Evolutionary conservation across 1,140 invertebrate genomes (phyloP), one percentile per base, ranked within the genome.

Genomic region (Paramacrobiotus metropolitanus): DNA sequence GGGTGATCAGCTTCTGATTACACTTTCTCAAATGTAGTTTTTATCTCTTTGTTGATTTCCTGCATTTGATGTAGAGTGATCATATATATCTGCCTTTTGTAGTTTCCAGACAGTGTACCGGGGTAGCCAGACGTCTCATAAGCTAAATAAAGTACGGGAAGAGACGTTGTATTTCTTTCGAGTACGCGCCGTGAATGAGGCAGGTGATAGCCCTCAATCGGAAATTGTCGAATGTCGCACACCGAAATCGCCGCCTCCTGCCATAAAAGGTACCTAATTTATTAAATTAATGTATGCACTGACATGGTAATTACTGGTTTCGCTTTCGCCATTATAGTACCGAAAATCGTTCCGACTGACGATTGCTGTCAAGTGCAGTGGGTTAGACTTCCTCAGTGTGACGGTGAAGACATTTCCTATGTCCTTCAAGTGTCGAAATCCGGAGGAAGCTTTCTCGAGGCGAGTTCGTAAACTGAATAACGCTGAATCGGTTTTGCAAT

Each of bases 111-210:
- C 79, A 24, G 81, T 87, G 21, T 90, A 88, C 71, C 79, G 82
- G 59, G 86, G 86, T 31, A 81, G 80, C 21, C 80, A 78, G 62
- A 78, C 81, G 62, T 80, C 78, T 62, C 84, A 80, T 72, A 87
- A 86, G 73, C 81, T 88, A 44, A 82, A 82, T 67, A 83, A 84
- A 70, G 72, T 91, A 63, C 78, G 81, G 64, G 86, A 90, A 72
- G 77, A 81, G 62, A 85, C 80, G 1, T 73, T 74, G 21, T 90
- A 90, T 71, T 78, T 77, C 67, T 89, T 90, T 73, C 77, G 85
- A 61, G 85, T 91, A 67, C 83, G 79, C 66, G 86, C 86, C 44
- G 78, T 80, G 61, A 88, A 86, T 72, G 82, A 84, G 69, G 85
- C 84, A 40, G 86, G 87, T 1, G 77, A 82, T 66, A 86, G 87